Percentiles rank a stretch among this genome's conserved stretches.
Evolutionary conservation across 2,888 invertebrate species (phyloP).

Genomic region (Phlogophora meticulosa): DNA sequence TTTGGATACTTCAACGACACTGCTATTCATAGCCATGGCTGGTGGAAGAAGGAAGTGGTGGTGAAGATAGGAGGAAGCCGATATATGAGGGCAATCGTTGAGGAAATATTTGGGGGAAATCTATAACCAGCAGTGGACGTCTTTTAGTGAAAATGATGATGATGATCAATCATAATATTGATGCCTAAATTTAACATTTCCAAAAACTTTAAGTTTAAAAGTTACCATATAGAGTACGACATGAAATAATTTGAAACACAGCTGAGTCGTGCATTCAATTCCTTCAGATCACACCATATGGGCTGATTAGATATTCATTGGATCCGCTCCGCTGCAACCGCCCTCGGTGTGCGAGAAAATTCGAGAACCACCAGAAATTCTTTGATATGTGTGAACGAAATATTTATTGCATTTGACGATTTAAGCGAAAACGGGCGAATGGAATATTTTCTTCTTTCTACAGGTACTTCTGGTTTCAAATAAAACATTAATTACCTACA

Average conservation of each 20-base stretch:
- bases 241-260: slow-evolving; percentile 52
- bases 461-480: no score
- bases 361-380: slow-evolving; percentile 44
- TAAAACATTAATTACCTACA: no score
- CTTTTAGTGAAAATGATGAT: no score
- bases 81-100: no score
- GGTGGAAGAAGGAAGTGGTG: no score
- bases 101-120: no score
- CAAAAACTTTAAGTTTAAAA: slow-evolving; percentile 6
- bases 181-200: not conserved
- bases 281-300: slow-evolving; percentile 58
- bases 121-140: no score
- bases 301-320: slow-evolving; percentile 67
- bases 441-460: not conserved
- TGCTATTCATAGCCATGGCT: no score
- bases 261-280: slow-evolving; percentile 52
- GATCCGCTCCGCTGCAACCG: slow-evolving; percentile 52
- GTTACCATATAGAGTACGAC: slow-evolving; percentile 18
- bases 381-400: slow-evolving; percentile 52
- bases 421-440: slow-evolving; percentile 18
- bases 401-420: slow-evolving; percentile 46
- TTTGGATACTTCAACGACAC: no score
- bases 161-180: not conserved
- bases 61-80: no score
- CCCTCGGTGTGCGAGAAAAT: slow-evolving; percentile 44